These are phyloP conservation scores for Patella caerulea DNA, from an alignment of 2,888 invertebrate species.

Conservation along the genomic window DNA sequence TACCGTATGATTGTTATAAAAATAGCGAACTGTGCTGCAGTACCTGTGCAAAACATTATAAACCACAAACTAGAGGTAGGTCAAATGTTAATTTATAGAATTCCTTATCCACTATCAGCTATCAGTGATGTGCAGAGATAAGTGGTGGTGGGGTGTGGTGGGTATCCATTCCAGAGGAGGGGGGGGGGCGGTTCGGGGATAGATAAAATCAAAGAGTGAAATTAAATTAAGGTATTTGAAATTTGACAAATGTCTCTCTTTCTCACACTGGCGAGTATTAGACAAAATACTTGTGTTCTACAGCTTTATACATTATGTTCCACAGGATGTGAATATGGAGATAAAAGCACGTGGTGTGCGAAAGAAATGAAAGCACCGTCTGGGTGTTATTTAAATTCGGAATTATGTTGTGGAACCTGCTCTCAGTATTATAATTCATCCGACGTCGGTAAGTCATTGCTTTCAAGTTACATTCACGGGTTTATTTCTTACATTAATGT, in stretches of 20 bases:
- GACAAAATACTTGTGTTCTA: too few species aligned
- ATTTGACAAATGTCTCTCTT: too few species aligned
- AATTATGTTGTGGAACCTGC: constrained; percentile 49
- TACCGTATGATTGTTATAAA: constrained; percentile 42
- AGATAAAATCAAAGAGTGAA: too few species aligned
- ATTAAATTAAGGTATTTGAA: too few species aligned
- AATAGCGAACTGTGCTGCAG: constrained; percentile 42
- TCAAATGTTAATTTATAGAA: neutral
- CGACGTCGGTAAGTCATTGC: constrained; percentile 32
- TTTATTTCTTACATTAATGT: too few species aligned
- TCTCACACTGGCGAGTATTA: too few species aligned
- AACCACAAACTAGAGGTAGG: constrained; percentile 18
- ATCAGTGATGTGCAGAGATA: neutral
- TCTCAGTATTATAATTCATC: constrained; percentile 33
- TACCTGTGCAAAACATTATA: constrained; percentile 35
- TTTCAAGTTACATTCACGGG: neutral
- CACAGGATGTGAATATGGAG: constrained; percentile 50
- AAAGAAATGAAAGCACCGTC: constrained; percentile 35
- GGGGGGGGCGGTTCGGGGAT: too few species aligned
- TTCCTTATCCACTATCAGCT: neutral
- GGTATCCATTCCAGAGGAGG: too few species aligned
- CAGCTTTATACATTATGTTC: too few species aligned
- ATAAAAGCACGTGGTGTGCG: constrained; percentile 47
- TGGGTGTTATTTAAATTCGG: constrained; percentile 44
- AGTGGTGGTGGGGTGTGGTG: too few species aligned